These are phyloP conservation scores for Cataglyphis albicans DNA, from an alignment of 2,888 invertebrate genomes.

Conservation along the genomic window DNA sequence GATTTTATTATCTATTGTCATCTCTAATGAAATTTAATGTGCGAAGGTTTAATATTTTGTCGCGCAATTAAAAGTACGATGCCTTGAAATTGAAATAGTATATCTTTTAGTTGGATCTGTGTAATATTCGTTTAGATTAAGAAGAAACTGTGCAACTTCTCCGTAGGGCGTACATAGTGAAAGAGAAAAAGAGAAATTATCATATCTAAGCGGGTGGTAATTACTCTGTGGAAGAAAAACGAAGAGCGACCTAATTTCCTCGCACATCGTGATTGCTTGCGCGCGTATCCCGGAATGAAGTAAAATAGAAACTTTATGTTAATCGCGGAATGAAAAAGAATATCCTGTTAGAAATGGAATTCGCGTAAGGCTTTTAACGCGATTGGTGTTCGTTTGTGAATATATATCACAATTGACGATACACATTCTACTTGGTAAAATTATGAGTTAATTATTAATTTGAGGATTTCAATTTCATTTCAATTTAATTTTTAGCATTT, in stretches of 20 bases:
- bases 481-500: not conserved
- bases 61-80: not conserved
- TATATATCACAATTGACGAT: conserved; percentile 41
- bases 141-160: conserved; percentile 6
- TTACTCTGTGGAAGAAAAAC: conserved; percentile 23
- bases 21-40: not conserved
- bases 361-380: conserved; percentile 47
- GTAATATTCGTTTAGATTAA: not conserved
- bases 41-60: not conserved
- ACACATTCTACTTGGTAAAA: conserved; percentile 21
- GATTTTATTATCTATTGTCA: not conserved
- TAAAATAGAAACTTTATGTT: conserved; percentile 25
- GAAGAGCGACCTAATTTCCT: conserved; percentile 24
- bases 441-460: conserved; percentile 62
- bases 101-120: not conserved
- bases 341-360: conserved; percentile 34
- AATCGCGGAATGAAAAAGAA: conserved; percentile 41
- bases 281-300: conserved; percentile 17
- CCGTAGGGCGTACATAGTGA: conserved; percentile 20
- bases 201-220: conserved; percentile 21
- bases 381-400: conserved; percentile 37
- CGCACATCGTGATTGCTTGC: conserved; percentile 31
- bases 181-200: conserved; percentile 35
- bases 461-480: conserved; percentile 36
- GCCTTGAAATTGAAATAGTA: conserved; percentile 5